Conservation (phyloP, 2,113 vertebrate species). For the Gallinago jamesoni region DNA sequence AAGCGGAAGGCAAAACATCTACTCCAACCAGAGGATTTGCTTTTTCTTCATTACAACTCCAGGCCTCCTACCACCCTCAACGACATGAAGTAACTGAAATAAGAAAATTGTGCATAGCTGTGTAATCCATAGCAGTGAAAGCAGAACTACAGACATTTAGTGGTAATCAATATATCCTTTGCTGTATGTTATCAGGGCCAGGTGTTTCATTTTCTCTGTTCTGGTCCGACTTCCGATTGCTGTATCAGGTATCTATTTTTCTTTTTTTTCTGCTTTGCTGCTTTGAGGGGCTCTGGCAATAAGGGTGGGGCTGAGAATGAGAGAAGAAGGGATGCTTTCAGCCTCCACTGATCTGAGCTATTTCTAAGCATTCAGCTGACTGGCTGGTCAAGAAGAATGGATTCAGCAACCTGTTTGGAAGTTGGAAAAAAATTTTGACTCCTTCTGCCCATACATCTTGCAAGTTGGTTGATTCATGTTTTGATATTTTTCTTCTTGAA, state of each 20-base stretch:
- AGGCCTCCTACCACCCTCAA: background rate
- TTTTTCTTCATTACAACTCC: background rate
- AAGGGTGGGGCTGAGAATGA: background rate
- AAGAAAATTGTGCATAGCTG: background rate
- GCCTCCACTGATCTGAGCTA: background rate
- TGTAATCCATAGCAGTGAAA: background rate
- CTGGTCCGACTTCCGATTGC: background rate
- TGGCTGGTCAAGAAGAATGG: background rate
- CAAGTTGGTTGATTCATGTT: background rate
- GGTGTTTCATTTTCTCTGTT: conserved; percentile 33
- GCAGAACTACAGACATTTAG: background rate
- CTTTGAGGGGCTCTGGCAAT: background rate
- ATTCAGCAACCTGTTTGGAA: background rate
- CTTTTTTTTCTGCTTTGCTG: background rate
- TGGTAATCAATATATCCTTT: background rate
- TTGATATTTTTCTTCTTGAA: background rate
- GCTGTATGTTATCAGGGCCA: background rate
- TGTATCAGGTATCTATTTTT: background rate
- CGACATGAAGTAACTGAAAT: background rate
- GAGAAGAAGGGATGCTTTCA: background rate
- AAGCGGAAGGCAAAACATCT: background rate
- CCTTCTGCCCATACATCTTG: background rate
- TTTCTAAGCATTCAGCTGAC: background rate
- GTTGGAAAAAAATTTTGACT: background rate
- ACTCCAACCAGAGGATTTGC: background rate